Evolutionary conservation across 2,113 vertebrate genomes (phyloP).

Genomic region (Centropristis striata): DNA sequence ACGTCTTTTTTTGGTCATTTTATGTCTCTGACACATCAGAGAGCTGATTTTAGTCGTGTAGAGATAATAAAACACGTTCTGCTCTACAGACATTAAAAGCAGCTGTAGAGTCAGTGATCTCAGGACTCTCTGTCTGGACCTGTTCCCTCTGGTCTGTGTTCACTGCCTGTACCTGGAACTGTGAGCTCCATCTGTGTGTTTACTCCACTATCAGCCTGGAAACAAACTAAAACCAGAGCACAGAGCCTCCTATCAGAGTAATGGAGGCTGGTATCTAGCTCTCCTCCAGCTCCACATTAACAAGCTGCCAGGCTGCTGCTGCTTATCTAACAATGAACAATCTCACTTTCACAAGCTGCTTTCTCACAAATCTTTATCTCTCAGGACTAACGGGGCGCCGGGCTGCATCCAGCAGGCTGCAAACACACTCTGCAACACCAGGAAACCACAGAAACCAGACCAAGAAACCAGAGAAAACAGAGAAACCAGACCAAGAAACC

Average conservation of each 20-base stretch:
- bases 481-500: too few relatives aligned
- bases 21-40: too few relatives aligned
- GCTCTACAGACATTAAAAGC: too few relatives aligned
- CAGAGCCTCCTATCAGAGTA: conserved; percentile 67
- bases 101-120: too few relatives aligned
- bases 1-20: too few relatives aligned
- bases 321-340: conserved; percentile 74
- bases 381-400: conserved; percentile 58
- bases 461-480: too few relatives aligned
- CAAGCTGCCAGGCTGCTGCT: conserved; percentile 58
- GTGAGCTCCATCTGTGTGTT: conserved; percentile 39
- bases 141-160: neutral
- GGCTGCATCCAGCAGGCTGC: conserved; percentile 47
- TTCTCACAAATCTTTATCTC: conserved; percentile 70
- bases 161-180: conserved; percentile 20
- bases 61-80: too few relatives aligned
- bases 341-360: conserved; percentile 61
- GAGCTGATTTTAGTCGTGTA: too few relatives aligned
- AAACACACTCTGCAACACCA: too few relatives aligned
- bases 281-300: conserved; percentile 61
- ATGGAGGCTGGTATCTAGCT: conserved; percentile 61
- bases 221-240: conserved; percentile 54
- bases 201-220: conserved; percentile 45
- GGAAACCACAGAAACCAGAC: too few relatives aligned
- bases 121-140: neutral